phyloP scores from a whole-genome alignment of 1,140 invertebrate species.

The Apocrypta bakeri region DNA sequence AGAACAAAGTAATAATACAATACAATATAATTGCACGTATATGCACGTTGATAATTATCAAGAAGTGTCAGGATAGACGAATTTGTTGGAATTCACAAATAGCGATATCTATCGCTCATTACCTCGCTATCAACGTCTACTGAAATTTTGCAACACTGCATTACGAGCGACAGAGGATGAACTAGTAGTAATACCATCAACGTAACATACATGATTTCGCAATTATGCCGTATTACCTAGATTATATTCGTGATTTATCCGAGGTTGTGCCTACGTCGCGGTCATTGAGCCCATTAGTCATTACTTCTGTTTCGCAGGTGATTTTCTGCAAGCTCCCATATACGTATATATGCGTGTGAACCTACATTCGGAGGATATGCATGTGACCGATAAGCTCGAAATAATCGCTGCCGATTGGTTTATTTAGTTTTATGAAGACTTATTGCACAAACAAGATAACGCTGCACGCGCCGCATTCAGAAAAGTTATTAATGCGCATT shows the following conservation, averaged over 20 bases:
- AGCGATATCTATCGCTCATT: constrained; percentile 27
- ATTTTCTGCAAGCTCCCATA: not conserved
- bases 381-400: constrained; percentile 24
- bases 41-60: not conserved
- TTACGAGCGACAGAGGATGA: not conserved
- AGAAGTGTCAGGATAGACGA: not conserved
- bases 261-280: not conserved
- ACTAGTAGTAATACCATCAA: no score
- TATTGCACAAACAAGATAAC: constrained; percentile 30
- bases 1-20: no score
- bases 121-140: constrained; percentile 21
- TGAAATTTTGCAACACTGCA: not conserved
- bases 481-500: constrained; percentile 20
- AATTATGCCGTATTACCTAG: constrained; percentile 31
- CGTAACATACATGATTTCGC: constrained; percentile 26
- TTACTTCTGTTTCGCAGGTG: constrained; percentile 25
- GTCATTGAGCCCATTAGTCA: constrained; percentile 24
- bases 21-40: no score
- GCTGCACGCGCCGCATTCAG: not conserved
- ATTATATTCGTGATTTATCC: constrained; percentile 37
- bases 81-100: not conserved
- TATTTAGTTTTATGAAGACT: constrained; percentile 34
- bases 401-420: constrained; percentile 35
- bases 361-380: not conserved
- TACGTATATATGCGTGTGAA: not conserved